A percentile compares a stretch with the other conserved stretches of the same genome.
Evolutionary conservation across 2,888 invertebrate genomes (phyloP).

Genomic region (Trachelus iudaicus): DNA sequence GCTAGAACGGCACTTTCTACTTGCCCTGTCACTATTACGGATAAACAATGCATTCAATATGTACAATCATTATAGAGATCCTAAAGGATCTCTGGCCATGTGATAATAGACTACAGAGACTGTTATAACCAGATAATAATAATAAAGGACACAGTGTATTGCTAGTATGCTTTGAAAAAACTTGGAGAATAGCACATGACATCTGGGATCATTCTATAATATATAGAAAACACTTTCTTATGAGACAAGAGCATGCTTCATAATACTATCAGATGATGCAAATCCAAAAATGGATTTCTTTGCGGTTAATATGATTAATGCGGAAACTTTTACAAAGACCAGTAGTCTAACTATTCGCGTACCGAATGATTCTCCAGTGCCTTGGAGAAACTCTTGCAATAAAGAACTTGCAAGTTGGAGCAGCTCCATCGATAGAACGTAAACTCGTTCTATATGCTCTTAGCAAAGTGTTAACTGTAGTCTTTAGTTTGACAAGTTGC

Average conservation of each 20-base stretch:
- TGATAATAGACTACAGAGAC: not conserved
- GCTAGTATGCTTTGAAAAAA: not conserved
- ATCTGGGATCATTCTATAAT: no score
- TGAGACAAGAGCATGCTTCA: no score
- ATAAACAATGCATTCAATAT: not conserved
- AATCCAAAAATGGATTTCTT: no score
- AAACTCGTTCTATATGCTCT: not conserved
- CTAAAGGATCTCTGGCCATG: not conserved
- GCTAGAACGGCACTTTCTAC: not conserved
- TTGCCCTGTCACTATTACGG: not conserved
- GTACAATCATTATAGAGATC: not conserved
- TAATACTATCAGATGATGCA: no score
- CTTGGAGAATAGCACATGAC: not conserved
- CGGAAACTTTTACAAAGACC: no score
- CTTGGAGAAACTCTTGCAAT: not conserved
- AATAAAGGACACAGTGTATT: not conserved
- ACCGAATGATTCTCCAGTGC: no score
- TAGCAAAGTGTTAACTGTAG: not conserved
- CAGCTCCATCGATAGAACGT: not conserved
- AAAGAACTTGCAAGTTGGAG: not conserved
- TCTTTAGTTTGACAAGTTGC: not conserved
- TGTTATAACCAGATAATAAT: not conserved
- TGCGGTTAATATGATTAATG: no score
- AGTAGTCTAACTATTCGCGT: no score
- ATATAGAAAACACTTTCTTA: no score